These are phyloP conservation scores for Drosophila heteroneura DNA, from an alignment of 2,888 invertebrate genomes.

Conservation along the genomic window DNA sequence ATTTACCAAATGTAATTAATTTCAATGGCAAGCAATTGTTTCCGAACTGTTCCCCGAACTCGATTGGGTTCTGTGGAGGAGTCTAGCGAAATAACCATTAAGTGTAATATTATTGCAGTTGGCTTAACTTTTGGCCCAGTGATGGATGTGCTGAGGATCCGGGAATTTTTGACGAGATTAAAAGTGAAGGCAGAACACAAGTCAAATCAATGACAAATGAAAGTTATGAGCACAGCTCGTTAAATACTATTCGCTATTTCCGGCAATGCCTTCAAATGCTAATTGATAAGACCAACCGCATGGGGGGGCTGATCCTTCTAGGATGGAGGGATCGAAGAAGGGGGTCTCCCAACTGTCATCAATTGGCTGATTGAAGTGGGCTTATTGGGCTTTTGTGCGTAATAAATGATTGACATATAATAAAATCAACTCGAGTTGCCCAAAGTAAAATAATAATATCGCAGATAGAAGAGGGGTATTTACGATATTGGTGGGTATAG, in stretches of 20 bases:
- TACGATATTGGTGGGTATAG: background rate
- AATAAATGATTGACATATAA: conserved; percentile 57
- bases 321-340: too few species aligned
- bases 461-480: background rate
- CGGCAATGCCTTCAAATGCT: conserved; percentile 18
- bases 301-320: background rate
- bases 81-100: background rate
- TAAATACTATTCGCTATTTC: conserved; percentile 40
- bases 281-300: conserved; percentile 34
- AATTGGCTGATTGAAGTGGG: conserved; percentile 47
- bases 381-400: conserved; percentile 38
- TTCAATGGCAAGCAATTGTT: background rate
- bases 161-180: conserved; percentile 33
- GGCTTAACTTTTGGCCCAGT: conserved; percentile 15
- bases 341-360: background rate
- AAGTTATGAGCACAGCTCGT: conserved; percentile 47
- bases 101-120: conserved; percentile 4
- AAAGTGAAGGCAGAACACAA: background rate
- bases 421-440: conserved; percentile 48
- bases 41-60: background rate
- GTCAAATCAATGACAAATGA: conserved; percentile 53
- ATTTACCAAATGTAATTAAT: background rate
- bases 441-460: conserved; percentile 42
- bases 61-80: background rate
- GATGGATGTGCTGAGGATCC: conserved; percentile 13